phyloP scores from a whole-genome alignment of 1,140 invertebrate genomes.

The Whitmania pigra region DNA sequence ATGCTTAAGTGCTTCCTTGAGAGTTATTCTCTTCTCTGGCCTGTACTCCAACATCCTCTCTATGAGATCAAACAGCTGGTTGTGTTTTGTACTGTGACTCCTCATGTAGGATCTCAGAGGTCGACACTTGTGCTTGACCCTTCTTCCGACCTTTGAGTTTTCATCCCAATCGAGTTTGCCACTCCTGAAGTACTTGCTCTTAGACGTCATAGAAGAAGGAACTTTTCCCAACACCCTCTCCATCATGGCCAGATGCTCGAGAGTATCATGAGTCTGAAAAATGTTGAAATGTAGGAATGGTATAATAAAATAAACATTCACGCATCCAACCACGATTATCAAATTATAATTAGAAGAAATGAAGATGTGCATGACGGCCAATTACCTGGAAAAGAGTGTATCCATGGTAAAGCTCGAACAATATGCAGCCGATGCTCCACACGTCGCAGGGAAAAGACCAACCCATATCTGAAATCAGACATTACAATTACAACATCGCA shows the following conservation, averaged over 20 bases:
- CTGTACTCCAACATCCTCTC: constrained; percentile 93
- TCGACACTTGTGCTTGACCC: constrained; percentile 74
- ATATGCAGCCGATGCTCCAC: constrained; percentile 97
- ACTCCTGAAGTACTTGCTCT: constrained; percentile 53
- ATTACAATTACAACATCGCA: not conserved
- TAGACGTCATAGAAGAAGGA: constrained; percentile 86
- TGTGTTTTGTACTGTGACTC: constrained; percentile 65
- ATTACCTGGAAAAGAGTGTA: constrained; percentile 78
- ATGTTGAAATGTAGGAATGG: too few species aligned
- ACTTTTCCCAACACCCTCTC: constrained; percentile 89
- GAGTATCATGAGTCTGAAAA: constrained; percentile 86
- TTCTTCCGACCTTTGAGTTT: constrained; percentile 33
- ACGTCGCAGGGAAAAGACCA: constrained; percentile 98
- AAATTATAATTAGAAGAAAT: not conserved
- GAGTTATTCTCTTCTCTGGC: constrained; percentile 69
- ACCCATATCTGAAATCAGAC: constrained; percentile 65
- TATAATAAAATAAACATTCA: too few species aligned
- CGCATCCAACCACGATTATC: too few species aligned
- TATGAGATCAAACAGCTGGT: constrained; percentile 83
- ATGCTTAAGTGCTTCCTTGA: constrained; percentile 76
- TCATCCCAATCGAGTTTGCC: constrained; percentile 40
- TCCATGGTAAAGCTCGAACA: constrained; percentile 94
- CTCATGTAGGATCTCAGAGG: constrained; percentile 83
- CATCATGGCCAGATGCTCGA: constrained; percentile 99
- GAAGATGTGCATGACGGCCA: not conserved